Base-by-base conservation (phyloP, 2,113 vertebrate species). In the Seriola aureovittata region DNA sequence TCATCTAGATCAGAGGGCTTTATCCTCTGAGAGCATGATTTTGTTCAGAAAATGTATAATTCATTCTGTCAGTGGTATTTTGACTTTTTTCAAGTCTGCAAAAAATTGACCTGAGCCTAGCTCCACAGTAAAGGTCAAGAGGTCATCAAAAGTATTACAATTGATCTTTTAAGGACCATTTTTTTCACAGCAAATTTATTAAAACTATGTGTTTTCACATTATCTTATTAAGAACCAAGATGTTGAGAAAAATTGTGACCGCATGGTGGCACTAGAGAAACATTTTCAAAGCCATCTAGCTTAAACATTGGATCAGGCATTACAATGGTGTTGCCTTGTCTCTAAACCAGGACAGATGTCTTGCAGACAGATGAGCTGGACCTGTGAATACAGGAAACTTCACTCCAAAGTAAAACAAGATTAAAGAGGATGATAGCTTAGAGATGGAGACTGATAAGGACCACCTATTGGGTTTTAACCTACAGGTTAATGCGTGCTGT, bases 201-300 rank as follows among this genome's bases (percentile, higher is more conserved):
- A 10, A 44, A 65, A 42, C 36, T 4, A 12, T 19, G 36, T 29
- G 11, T 17, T 62, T 57, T 57, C 0, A 68, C 2, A 9, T 34
- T 0, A 21, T 16, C 36, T 10, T 0, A 54, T 67, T 4, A 34
- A 17, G 16, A 50, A 10, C 25, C 1, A 54, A 19, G 4, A 7
- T 68, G 36, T 36, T 58, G 19, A 63, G 52, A 57, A 23, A 54
- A 17, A 38, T 8, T 46, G 14, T 66, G 50, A 74, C 71, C 69
- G 84, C 64, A 23, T 55, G 73, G 42, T 80, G 73, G 58, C 69
- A 71, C 10, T 69, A 50, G 16, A 72, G 38, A 17, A 50, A 38
- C 42, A 46, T 3, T 4, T 16, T 58, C 68, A 36, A 57, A 71
- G 12, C 36, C 50, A 65, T 71, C 59, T 57, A 34, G n/a, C 14